phyloP scores from a whole-genome alignment of 2,888 invertebrate genomes.

The Philopedon plagiatum region DNA sequence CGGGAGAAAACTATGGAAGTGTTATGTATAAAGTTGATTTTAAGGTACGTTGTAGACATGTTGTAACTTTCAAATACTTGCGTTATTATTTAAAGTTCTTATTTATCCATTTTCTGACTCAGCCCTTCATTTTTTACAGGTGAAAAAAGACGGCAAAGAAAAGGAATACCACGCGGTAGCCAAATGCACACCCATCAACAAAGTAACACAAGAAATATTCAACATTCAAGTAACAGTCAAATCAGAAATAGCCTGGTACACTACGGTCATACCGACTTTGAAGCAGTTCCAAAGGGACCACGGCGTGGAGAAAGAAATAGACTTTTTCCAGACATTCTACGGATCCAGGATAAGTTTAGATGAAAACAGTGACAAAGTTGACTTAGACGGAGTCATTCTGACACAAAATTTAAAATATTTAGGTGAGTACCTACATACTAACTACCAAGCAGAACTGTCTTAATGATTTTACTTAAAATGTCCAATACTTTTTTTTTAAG shows the following conservation, averaged over 20 bases:
- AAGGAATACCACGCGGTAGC: constrained; percentile 42
- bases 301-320: constrained; percentile 64
- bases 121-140: constrained; percentile 7
- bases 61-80: too few species aligned
- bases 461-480: too few species aligned
- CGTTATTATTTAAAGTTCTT: too few species aligned
- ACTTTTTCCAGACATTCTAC: constrained; percentile 62
- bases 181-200: constrained; percentile 42
- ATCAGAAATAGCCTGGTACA: constrained; percentile 71
- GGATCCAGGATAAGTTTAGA: constrained; percentile 58
- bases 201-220: constrained; percentile 66
- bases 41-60: constrained; percentile 27
- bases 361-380: constrained; percentile 61
- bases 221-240: constrained; percentile 70
- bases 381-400: constrained; percentile 70
- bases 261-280: constrained; percentile 68
- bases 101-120: background rate
- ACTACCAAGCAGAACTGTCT: too few species aligned
- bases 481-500: too few species aligned
- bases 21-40: constrained; percentile 45
- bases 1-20: constrained; percentile 49
- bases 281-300: constrained; percentile 67
- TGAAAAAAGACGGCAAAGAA: constrained; percentile 26
- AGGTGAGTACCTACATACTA: constrained; percentile 57
- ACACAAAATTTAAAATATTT: constrained; percentile 70